Percentiles rank a stretch among this genome's conserved stretches.
Evolutionary conservation across 1,140 invertebrate species (phyloP).

Genomic region (Hycleus phaleratus): DNA sequence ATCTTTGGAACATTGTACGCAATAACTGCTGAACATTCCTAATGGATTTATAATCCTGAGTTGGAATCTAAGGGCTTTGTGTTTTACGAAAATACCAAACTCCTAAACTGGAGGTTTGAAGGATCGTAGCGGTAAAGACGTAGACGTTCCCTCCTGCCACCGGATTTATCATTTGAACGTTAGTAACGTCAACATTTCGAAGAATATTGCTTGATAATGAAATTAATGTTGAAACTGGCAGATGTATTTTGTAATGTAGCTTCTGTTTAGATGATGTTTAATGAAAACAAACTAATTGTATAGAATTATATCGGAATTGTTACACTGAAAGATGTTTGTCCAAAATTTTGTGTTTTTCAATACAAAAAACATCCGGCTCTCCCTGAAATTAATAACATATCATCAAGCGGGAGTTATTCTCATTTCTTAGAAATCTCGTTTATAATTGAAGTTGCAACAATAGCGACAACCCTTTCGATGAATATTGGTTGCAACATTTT

Average conservation of each 20-base stretch:
- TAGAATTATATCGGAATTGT: too few relatives aligned
- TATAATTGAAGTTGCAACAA: too few relatives aligned
- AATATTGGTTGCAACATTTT: too few relatives aligned
- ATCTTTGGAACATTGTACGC: slow-evolving; percentile 17
- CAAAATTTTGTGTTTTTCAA: too few relatives aligned
- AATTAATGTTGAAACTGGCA: background rate
- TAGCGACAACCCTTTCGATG: too few relatives aligned
- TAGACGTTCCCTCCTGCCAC: slow-evolving; percentile 22
- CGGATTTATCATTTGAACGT: slow-evolving; percentile 27
- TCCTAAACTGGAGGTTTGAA: slow-evolving; percentile 8
- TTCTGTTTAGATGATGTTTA: background rate
- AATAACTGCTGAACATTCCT: slow-evolving; percentile 23
- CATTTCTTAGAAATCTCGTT: too few relatives aligned
- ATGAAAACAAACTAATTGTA: background rate
- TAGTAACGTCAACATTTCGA: background rate
- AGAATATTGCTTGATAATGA: background rate
- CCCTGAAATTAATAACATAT: too few relatives aligned
- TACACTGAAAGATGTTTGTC: too few relatives aligned
- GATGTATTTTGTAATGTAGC: background rate
- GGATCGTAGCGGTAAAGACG: slow-evolving; percentile 25
- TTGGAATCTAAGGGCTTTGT: slow-evolving; percentile 16
- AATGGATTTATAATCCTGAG: slow-evolving; percentile 33
- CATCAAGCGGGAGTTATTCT: too few relatives aligned
- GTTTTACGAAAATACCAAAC: slow-evolving; percentile 5
- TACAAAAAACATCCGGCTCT: too few relatives aligned